Base-by-base conservation (phyloP, 2,797 vertebrate species). In the Vespertilio murinus region DNA sequence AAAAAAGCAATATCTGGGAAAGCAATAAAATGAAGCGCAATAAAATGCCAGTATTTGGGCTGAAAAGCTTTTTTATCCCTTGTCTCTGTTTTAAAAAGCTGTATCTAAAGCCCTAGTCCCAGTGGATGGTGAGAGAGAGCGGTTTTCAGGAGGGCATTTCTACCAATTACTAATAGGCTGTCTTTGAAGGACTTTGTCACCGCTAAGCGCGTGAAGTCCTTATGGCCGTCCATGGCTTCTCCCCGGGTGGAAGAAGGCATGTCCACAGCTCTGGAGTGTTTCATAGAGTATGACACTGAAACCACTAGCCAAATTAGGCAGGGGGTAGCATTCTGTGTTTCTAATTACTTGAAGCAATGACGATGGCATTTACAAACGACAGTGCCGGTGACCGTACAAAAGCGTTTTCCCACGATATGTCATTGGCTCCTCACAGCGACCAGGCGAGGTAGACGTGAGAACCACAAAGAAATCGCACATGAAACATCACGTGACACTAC, bases 401-500 rank as follows among this genome's bases (percentile, higher is more conserved):
- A 78, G 40, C 3, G 0, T 25, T 79, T 71, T 79, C 89, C 59
- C 86, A 45, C 0, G 6, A 9, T 6, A 5, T 3, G 47, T 59
- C 77, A 47, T 6, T 38, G 71, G 91, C 38, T 61, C 75, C 89
- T 83, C 96, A 38, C 73, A 85, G 90, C 64, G 13, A 25, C 87
- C 93, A 35, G 0, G 71, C 6, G 93, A 96, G 93, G 95, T 94
- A 90, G 88, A 81, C 64, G 3, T 4, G 74, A 90, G 77, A 20
- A 59, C 40, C 49, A 67, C 90, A 30, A 12, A 61, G 74, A 47
- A 77, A 33, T 52, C 87, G 28, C 23, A 64, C 42, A 5, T 0
- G n/a, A 75, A 70, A 59, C 40, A 14, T n/a, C 61, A 82, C 64
- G 28, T 12, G 45, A 64, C 78, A 67, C 93, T 98, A 98, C 54